These are phyloP conservation scores for Prionace glauca DNA, from an alignment of 2,797 vertebrate genomes.

Conservation along the genomic window DNA sequence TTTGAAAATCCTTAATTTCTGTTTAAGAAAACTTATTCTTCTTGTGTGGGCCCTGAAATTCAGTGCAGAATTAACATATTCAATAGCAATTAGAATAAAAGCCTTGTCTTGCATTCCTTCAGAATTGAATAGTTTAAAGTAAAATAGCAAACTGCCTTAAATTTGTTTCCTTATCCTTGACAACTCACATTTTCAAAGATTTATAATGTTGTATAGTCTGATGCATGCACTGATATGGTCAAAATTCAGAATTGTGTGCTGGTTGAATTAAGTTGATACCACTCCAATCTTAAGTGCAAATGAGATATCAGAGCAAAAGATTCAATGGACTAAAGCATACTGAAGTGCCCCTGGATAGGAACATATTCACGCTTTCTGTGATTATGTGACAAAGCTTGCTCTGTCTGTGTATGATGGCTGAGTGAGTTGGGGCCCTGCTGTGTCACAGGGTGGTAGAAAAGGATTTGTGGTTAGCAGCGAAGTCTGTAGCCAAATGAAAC, in stretches of 20 bases:
- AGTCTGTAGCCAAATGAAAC: slow-evolving; percentile 31
- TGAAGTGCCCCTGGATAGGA: background rate
- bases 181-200: background rate
- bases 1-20: background rate
- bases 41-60: background rate
- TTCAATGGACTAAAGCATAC: background rate
- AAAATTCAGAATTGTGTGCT: background rate
- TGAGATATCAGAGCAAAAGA: slow-evolving; percentile 6
- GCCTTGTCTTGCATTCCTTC: background rate
- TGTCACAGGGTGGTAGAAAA: slow-evolving; percentile 12
- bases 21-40: background rate
- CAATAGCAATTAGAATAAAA: background rate
- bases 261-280: background rate
- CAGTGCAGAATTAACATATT: background rate
- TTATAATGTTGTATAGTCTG: background rate
- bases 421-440: slow-evolving; percentile 9
- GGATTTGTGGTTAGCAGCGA: slow-evolving; percentile 29
- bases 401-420: background rate
- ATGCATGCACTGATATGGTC: background rate
- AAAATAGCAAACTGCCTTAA: background rate
- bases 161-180: background rate
- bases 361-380: background rate
- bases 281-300: background rate
- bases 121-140: background rate
- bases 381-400: slow-evolving; percentile 34